Base-by-base conservation (phyloP, 2,113 vertebrate species). In the Panthera uncia region DNA sequence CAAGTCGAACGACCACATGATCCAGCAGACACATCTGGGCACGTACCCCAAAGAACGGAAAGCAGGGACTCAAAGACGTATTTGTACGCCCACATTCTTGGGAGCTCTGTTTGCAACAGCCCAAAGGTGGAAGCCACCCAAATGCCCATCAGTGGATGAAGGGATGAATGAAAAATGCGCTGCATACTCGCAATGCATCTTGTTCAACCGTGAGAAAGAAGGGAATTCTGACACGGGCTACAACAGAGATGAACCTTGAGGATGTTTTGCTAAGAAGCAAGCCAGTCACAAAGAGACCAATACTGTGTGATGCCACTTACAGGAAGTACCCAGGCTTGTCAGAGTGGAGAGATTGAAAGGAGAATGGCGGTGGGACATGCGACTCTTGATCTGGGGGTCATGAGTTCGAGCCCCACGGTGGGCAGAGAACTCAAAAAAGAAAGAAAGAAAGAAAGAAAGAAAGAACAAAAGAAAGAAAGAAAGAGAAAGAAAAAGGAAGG, bases 341-440 rank as follows among this genome's bases (percentile, higher is more conserved):
- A 8, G 0, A 25, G 4, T 0, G 3, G 14, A 25, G 71, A 41
- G 71, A 27, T 1, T 25, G 36, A 74, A 25, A 41, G 36, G 23
- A 3, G 23, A 25, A 41, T 13, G 3, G 21, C 2, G 1, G 11
- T 41, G 36, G 71, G 33, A 23, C 5, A 11, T 0, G 36, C 36
- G 18, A 13, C 2, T 74, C 66, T 16, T 16, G 31, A 15, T 8
- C 31, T 68, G 16, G 65, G 29, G 65, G 5, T 68, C 33, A 33
- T 8, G 66, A 33, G 31, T 68, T n/a, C 15, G 1, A 68, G 66
- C 66, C 66, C 66, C 66, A 33, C 3, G 14, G 7, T 18, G 31
- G 29, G 3, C 15, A 33, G 0, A 33, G 31, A 66, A 29, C 65
- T 31, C 2, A 66, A 3, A 1, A 31, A 66, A 65, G 14, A 31